A percentile compares a stretch with the other conserved stretches of the same genome.
Evolutionary conservation across 1,140 invertebrate species (phyloP).

Genomic region (Leptinotarsa defecta): DNA sequence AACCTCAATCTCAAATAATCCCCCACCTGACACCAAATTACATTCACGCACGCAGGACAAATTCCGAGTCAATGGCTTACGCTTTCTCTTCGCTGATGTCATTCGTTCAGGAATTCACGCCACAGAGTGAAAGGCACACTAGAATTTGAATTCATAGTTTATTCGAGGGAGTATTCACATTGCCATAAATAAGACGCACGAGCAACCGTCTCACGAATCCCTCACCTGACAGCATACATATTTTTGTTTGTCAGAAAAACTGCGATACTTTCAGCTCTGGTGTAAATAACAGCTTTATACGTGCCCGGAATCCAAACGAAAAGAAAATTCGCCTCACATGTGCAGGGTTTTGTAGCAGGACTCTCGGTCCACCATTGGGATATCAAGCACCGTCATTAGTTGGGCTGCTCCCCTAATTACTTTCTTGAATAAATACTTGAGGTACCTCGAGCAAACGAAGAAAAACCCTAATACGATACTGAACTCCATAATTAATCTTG

Average conservation of each 20-base stretch:
- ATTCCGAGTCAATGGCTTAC: too few species aligned
- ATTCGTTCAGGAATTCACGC: background rate
- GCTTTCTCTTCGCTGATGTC: background rate
- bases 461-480: constrained; percentile 39
- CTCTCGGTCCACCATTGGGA: constrained; percentile 20
- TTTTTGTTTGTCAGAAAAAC: constrained; percentile 37
- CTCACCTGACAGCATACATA: constrained; percentile 33
- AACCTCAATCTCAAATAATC: too few species aligned
- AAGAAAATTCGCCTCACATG: constrained; percentile 22
- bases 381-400: constrained; percentile 37
- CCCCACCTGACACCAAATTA: too few species aligned
- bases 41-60: too few species aligned
- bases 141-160: constrained; percentile 12
- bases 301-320: constrained; percentile 30
- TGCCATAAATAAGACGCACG: constrained; percentile 28
- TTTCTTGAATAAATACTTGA: constrained; percentile 43
- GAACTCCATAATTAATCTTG: constrained; percentile 40
- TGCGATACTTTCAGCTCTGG: constrained; percentile 35
- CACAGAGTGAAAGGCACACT: background rate
- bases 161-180: background rate
- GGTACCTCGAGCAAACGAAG: constrained; percentile 18
- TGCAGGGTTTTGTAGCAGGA: constrained; percentile 8
- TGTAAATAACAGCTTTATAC: constrained; percentile 38
- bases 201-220: constrained; percentile 20
- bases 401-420: constrained; percentile 41